Evolutionary conservation across 2,113 vertebrate genomes (phyloP).

Genomic region (Coptodon rendalli): DNA sequence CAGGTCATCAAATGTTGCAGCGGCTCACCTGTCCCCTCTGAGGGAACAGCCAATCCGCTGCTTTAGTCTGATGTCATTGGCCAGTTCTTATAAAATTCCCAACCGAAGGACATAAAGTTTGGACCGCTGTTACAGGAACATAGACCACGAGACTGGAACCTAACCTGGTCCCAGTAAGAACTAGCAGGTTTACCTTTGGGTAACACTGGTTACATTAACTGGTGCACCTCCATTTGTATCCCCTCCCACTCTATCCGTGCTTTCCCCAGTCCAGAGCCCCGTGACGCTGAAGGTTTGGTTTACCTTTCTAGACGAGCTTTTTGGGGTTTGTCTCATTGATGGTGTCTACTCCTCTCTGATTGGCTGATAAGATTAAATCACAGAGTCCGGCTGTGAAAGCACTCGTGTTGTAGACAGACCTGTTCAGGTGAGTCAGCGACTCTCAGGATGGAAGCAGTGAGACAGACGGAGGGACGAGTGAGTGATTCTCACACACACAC

Average conservation of each 20-base stretch:
- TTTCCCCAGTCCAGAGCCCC: background rate
- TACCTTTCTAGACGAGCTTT: background rate
- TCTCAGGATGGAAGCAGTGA: background rate
- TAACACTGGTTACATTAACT: background rate
- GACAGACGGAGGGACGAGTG: background rate
- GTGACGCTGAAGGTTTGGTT: background rate
- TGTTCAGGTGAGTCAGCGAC: background rate
- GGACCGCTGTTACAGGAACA: background rate
- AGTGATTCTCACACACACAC: background rate
- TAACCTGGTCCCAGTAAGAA: background rate
- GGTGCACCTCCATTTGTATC: background rate
- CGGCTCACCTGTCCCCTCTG: background rate
- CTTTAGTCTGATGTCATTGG: background rate
- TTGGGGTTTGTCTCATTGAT: background rate
- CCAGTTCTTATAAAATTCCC: background rate
- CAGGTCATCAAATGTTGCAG: fast-evolving
- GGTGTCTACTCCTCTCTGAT: background rate
- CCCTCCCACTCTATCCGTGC: background rate
- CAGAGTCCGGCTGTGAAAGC: too few species aligned
- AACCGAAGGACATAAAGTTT: background rate
- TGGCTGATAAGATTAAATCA: too few species aligned
- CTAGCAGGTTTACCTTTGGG: background rate
- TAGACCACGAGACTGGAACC: background rate
- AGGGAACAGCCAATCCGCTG: background rate
- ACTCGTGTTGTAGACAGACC: background rate